phyloP scores from a whole-genome alignment of 2,797 vertebrate species.

The Enoplosus armatus region DNA sequence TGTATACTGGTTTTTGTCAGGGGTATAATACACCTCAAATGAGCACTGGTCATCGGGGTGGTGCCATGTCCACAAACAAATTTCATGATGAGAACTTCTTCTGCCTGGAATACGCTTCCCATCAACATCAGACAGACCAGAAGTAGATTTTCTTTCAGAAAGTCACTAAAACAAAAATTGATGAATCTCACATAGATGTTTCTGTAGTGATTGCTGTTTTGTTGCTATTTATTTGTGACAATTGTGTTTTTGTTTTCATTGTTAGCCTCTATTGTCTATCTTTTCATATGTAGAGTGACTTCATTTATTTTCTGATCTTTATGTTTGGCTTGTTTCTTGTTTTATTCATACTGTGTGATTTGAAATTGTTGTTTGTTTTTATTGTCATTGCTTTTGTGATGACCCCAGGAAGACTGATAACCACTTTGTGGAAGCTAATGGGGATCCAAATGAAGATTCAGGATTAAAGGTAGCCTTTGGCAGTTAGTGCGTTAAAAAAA shows the following conservation, averaged over 20 bases:
- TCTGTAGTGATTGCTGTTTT: neutral
- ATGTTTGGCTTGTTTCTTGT: neutral
- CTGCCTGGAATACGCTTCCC: neutral
- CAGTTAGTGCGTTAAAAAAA: conserved; percentile 49
- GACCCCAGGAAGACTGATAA: neutral
- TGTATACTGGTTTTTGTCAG: neutral
- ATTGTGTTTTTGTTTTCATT: neutral
- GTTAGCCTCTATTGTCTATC: neutral
- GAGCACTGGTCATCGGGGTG: neutral
- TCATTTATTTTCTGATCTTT: too few relatives aligned
- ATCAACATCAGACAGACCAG: neutral
- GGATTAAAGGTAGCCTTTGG: neutral
- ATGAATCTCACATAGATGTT: neutral
- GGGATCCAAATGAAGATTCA: neutral
- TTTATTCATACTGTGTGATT: too few relatives aligned
- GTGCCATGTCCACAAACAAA: neutral
- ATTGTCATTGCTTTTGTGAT: too few relatives aligned
- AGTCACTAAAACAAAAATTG: neutral
- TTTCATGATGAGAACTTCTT: neutral
- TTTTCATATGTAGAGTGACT: neutral
- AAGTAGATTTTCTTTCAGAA: neutral
- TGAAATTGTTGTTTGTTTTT: neutral
- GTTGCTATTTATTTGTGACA: neutral
- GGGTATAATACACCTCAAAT: neutral
- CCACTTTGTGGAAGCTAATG: neutral